Evolutionary conservation across 2,888 invertebrate genomes (phyloP), one percentile per base, ranked within the genome.

Genomic region (Papilio gigon): DNA sequence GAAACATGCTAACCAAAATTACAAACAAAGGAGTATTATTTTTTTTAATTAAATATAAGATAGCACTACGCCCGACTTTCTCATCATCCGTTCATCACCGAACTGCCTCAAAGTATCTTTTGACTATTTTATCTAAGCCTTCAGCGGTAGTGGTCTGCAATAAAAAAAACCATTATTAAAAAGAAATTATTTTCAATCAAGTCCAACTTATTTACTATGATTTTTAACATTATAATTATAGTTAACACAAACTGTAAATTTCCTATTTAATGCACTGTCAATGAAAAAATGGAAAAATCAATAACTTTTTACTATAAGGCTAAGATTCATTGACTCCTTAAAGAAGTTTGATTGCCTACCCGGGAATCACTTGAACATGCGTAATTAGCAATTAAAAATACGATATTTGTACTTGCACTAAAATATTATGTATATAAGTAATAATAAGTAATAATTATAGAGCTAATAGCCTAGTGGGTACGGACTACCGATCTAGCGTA

Each of bases 71-170:
- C 4, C 12, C 0, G n/a, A 56, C 8, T 56, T 4, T 30, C 14
- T 17, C 9, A 8, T 25, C 47, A 14, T 8, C 17, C 14, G 30
- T 44, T 40, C 58, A 67, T 82, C 69, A 82, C 72, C 79, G 69
- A 17, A 81, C 78, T 50, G 80, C 73, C n/a, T 74, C 76, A 63
- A 82, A 86, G 70, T 80, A 68, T 65, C 89, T 81, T 63, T 75
- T 85, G 1, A 80, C 82, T 9, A 75, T 77, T 74, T 85, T 83
- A 22, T 85, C 73, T 6, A 86, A 78, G 5, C 87, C 88, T 22
- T 81, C 79, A 0, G 79, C 84, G 11, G 89, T 87, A 0, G 89
- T 88, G 22, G 82, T 89, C 90, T 90, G 87, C 62, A 86, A 86
- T 33, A 69, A 42, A 58, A 71, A 11, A 27, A 27, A 40, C 40